These are phyloP conservation scores for Halcyon senegalensis DNA, from an alignment of 2,113 vertebrate species.

Conservation along the genomic window DNA sequence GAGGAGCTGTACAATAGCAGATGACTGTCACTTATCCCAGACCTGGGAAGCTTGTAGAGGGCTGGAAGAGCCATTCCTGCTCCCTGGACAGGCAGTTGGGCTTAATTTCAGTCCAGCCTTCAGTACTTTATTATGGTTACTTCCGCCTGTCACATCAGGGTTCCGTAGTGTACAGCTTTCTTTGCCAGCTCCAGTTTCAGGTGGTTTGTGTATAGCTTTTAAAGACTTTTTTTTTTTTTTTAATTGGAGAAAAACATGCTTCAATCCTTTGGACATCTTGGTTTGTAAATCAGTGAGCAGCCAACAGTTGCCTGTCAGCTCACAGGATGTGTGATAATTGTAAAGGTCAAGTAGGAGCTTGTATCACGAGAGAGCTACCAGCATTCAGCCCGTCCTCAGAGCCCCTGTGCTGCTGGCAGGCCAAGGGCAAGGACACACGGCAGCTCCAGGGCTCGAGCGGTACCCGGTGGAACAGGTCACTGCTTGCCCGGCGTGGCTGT, in stretches of 20 bases:
- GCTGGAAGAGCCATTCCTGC: not conserved
- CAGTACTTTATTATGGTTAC: not conserved
- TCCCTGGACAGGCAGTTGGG: not conserved
- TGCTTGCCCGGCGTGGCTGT: not conserved
- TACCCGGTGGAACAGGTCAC: not conserved
- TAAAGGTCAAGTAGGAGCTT: conserved; percentile 60
- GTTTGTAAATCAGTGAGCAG: conserved; percentile 50
- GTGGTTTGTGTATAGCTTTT: not conserved
- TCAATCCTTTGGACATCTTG: conserved; percentile 31
- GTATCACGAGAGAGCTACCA: not conserved
- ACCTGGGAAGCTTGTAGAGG: not conserved
- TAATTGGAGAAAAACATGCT: conserved; percentile 43
- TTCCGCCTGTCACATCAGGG: not conserved
- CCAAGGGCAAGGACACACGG: accelerated
- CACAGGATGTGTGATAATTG: conserved; percentile 5
- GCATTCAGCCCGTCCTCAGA: not conserved
- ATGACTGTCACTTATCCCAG: not conserved
- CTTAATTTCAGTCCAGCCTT: not conserved
- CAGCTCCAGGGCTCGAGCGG: not conserved
- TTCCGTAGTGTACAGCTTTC: not conserved
- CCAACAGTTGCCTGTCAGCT: conserved; percentile 37
- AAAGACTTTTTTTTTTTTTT: not conserved
- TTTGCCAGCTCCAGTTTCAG: not conserved
- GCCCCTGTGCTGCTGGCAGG: not conserved
- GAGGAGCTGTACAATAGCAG: not conserved